Base-by-base conservation (phyloP, 1,140 invertebrate genomes). In the Hyles euphorbiae region DNA sequence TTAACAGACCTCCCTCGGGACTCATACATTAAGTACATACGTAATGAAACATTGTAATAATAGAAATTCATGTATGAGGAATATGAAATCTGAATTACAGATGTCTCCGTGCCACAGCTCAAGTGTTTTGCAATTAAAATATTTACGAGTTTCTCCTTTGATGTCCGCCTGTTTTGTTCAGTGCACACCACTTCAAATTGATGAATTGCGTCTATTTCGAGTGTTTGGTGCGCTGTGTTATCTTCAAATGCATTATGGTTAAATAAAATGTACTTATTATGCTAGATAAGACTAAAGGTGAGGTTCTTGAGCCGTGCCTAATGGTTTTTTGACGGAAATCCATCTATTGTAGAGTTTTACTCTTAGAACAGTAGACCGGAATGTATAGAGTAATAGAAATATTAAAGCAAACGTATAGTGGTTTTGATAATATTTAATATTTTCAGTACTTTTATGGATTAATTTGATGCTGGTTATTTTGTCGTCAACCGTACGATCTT, bases 121-220 rank as follows among this genome's bases (percentile, higher is more conserved):
- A 67, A 63, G 64, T 68, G 66, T 70, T 70, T 66, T 67, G 65
- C 69, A 77, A 77, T 78, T 76, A 76, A 79, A 79, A 79, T 81
- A 79, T 82, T 78, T 75, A 77, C 72, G 71, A 72, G 67, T 53
- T 65, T 72, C 61, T 59, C 61, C 70, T 75, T 81, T 78, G 73
- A 83, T 76, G 76, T 76, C 56, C 54, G 52, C 63, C 58, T 71
- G 57, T 58, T 73, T 68, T 65, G 57, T 69, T 66, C 68, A 70
- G 61, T 66, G 22, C 22, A 22, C 22, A 55, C 60, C 55, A 79
- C 80, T 83, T 74, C 67, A 77, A 74, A 68, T 68, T 68, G 60
- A 74, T 83, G 73, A 72, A 73, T 79, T 63, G 61, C 67, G 11
- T 53, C 45, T 59, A 61, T 72, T 74, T 77, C 74, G 67, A 83